Conservation (phyloP, 2,113 vertebrate genomes). For the Peromyscus polionotus region DNA sequence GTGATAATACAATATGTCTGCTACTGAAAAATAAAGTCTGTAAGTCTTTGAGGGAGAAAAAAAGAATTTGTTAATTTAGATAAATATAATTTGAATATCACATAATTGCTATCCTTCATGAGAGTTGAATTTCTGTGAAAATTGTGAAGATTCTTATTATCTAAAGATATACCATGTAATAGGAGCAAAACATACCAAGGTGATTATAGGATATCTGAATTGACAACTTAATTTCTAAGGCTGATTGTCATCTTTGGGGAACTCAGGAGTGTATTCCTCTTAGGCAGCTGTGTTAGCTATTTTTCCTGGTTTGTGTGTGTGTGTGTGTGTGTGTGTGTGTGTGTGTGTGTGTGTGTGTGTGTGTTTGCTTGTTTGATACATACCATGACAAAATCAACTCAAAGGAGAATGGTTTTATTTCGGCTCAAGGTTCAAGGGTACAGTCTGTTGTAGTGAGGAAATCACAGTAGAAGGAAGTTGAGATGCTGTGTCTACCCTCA, state of each 20-base stretch:
- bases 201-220: neutral
- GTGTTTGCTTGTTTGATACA: neutral
- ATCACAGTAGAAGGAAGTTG: too few relatives aligned
- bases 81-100: neutral
- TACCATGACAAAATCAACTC: neutral
- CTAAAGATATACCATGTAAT: neutral
- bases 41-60: neutral
- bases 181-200: neutral
- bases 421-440: neutral
- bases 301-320: too few relatives aligned
- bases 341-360: too few relatives aligned
- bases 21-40: neutral
- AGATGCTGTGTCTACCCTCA: neutral
- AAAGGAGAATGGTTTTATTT: neutral
- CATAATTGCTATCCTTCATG: neutral
- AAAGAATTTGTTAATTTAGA: neutral
- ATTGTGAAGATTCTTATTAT: conserved; percentile 14
- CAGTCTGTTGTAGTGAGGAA: neutral
- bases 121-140: neutral
- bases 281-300: neutral
- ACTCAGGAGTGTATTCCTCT: neutral
- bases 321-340: too few relatives aligned
- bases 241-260: neutral
- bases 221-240: neutral
- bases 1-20: neutral